Evolutionary conservation across 92 coral and sea anemone genomes (phyloP).

Genomic region (Micromussa lordhowensis): DNA sequence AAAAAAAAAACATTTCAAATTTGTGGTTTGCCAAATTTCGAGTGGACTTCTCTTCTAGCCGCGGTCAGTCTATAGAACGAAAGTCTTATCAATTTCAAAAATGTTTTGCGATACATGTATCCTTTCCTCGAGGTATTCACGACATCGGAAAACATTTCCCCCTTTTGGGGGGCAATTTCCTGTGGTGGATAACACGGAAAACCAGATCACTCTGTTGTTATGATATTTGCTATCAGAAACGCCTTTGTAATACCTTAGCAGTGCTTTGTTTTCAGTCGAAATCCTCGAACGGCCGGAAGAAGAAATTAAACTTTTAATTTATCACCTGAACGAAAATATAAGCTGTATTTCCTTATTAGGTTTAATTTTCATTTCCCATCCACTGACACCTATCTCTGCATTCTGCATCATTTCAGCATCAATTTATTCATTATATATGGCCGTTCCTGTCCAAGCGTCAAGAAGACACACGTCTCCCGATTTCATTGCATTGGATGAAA

Average conservation of each 20-base stretch:
- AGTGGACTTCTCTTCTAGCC: neutral
- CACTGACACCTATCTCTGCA: neutral
- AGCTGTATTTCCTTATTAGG: slow-evolving; percentile 8
- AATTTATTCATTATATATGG: neutral
- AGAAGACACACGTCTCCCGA: neutral
- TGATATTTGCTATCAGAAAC: neutral
- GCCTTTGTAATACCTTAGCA: neutral
- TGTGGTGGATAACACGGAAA: neutral
- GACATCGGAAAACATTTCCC: neutral
- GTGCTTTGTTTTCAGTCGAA: neutral
- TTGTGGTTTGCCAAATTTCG: neutral
- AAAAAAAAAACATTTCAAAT: neutral
- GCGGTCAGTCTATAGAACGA: neutral
- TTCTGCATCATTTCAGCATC: neutral
- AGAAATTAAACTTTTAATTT: neutral
- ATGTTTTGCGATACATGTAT: neutral
- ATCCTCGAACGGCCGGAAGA: neutral
- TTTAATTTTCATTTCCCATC: neutral
- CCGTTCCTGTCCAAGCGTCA: neutral
- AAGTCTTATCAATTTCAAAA: too few relatives aligned
- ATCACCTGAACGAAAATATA: neutral
- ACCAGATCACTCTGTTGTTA: neutral
- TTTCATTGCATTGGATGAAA: neutral
- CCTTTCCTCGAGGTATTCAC: neutral
- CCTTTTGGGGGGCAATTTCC: neutral